Evolutionary conservation across 2,888 invertebrate species (phyloP), one percentile per base, ranked within the genome.

Genomic region (Apamea crenata): DNA sequence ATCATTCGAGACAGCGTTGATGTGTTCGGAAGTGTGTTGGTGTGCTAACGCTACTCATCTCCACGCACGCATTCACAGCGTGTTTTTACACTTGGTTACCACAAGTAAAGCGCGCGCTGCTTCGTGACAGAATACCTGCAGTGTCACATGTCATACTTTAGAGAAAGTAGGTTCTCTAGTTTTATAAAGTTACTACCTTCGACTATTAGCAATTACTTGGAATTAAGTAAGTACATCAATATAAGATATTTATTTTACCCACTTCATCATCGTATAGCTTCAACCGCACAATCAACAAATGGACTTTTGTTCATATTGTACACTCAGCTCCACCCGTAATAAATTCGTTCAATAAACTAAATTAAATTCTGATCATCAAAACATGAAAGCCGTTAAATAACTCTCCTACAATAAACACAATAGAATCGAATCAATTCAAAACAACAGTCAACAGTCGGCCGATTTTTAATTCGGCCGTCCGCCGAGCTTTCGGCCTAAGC

Each of bases 401-500:
- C 68, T 72, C 72, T 53, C 21, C 59, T 29, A 77, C 68, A 84
- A 78, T 82, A 74, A 81, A 86, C 77, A 77, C 74, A 79, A 80
- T 53, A 71, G 79, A 36, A 80, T 7, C 56, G 70, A 80, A 47
- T 69, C 69, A 74, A 84, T 77, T 85, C 70, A 71, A 74, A 80
- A 75, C 74, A 82, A 75, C 73, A 76, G 59, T 73, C 75, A 82
- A 85, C 73, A 70, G 66, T 82, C 72, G 14, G 76, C 36, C 69
- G 80, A 78, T 75, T 88, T 88, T 88, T 85, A 76, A 78, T 79
- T 76, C 66, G 67, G 36, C 69, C 71, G 36, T 56, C 72, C 53
- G 66, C 59, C 44, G 73, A 65, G 82, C 78, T 81, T 74, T 80
- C 81, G 32, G 76, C 78, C 78, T 88, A 83, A 88, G 87, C 78